Conservation (phyloP, 2,113 vertebrate genomes). For the Archilochus colubris region DNA sequence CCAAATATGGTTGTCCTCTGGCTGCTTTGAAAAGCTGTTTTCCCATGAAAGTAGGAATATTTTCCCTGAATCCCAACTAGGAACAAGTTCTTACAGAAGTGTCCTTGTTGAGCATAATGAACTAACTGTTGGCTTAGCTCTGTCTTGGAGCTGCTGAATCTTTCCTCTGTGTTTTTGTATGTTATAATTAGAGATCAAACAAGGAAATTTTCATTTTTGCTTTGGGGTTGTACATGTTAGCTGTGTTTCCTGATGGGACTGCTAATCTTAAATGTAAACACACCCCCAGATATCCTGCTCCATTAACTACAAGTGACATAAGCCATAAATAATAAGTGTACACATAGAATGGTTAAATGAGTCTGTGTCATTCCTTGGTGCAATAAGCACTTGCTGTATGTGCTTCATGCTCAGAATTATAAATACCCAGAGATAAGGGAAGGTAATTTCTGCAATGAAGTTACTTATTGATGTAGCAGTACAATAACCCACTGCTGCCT, state of each 20-base stretch:
- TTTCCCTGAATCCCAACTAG: background rate
- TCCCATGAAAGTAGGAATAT: background rate
- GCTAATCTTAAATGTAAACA: background rate
- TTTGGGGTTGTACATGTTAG: background rate
- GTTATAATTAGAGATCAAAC: background rate
- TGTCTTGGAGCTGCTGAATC: background rate
- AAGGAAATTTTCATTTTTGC: background rate
- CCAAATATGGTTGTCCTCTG: background rate
- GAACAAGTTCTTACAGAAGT: background rate
- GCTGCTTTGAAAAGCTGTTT: background rate
- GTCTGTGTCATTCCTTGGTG: background rate
- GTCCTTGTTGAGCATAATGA: background rate
- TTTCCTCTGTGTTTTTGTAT: background rate
- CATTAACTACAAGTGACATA: background rate
- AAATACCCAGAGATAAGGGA: background rate
- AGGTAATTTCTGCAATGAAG: constrained; percentile 30
- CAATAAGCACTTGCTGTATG: background rate
- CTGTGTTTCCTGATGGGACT: background rate
- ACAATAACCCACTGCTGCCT: background rate
- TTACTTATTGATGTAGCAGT: background rate
- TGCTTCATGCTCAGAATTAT: background rate
- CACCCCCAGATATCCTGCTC: background rate
- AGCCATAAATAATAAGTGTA: background rate
- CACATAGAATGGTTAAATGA: background rate
- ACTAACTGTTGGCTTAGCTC: background rate